phyloP scores from a whole-genome alignment of 92 coral and sea anemone species.

The Bergia sp. region DNA sequence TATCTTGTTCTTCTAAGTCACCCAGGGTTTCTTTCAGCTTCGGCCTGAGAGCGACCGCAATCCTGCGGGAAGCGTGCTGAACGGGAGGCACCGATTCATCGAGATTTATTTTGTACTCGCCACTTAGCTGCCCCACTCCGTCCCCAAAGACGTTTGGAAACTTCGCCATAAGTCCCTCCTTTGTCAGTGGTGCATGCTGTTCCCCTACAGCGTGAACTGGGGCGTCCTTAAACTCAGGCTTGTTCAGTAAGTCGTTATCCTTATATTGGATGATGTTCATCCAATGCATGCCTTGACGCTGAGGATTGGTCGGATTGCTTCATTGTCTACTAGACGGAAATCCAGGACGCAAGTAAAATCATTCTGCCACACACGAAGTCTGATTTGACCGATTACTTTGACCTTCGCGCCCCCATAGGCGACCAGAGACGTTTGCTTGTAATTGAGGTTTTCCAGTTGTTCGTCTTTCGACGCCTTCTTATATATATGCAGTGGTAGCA shows the following conservation, averaged over 20 bases:
- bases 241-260: slow-evolving; percentile 46
- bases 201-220: slow-evolving; percentile 17
- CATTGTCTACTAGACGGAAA: slow-evolving; percentile 45
- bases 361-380: slow-evolving; percentile 39
- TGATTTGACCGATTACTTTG: slow-evolving; percentile 40
- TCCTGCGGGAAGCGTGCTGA: slow-evolving; percentile 32
- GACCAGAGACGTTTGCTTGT: slow-evolving; percentile 21
- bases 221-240: slow-evolving; percentile 6
- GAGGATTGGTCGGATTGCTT: slow-evolving; percentile 42
- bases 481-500: slow-evolving; percentile 38
- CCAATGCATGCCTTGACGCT: slow-evolving; percentile 48
- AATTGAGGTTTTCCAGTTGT: slow-evolving; percentile 4
- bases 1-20: slow-evolving; percentile 19
- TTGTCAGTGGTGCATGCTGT: neutral
- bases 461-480: slow-evolving; percentile 38
- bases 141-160: slow-evolving; percentile 49
- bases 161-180: slow-evolving; percentile 41
- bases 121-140: slow-evolving; percentile 42
- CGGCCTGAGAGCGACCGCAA: slow-evolving; percentile 34
- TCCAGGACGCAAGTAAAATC: slow-evolving; percentile 27
- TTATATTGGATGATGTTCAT: slow-evolving; percentile 54
- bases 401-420: slow-evolving; percentile 48
- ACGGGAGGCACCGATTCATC: slow-evolving; percentile 31
- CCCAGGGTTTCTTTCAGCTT: too few species aligned
- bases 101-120: slow-evolving; percentile 49